Base-by-base conservation (phyloP, 2,113 vertebrate species). In the Ailurus styani region DNA sequence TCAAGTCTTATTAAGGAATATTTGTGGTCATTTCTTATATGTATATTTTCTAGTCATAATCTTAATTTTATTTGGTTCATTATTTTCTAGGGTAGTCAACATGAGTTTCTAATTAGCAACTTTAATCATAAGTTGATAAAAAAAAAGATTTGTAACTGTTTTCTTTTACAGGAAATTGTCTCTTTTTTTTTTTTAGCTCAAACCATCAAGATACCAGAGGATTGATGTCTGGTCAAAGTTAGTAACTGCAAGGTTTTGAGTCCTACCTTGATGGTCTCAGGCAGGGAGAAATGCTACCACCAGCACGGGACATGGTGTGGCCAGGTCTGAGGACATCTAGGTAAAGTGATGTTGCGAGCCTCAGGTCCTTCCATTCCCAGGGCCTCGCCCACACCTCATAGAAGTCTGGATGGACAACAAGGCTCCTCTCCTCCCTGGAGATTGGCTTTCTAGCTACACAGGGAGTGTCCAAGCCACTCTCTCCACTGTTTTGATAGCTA, bases 41-140 rank as follows among this genome's bases (percentile, higher is more conserved):
- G 1, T 60, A 1, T 52, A 34, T 45, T 86, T 90, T 89, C 7
- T 83, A 13, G 55, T 73, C 12, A 47, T 70, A 45, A 18, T 87
- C 47, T 93, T 92, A 45, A 37, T 84, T 83, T 91, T 9, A 66
- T 60, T 34, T 31, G 11, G 60, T 3, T 42, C 17, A 1, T 91
- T 42, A 5, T 64, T 52, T 92, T 83, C 52, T 75, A 34, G 34
- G 13, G 4, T 83, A 72, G 18, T 73, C 27, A 42, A 57, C 40
- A n/a, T 75, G 57, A 82, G 7, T 90, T 97, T 96, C 57, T 40
- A 90, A 89, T 89, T 72, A 95, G 23, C 45, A 72, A 42, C 37
- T 90, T 91, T 88, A 34, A 64, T 87, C 40, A 78, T 47, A 10
- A 88, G 34, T 75, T 86, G 45, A 52, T 37, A 14, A 70, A 92